Evolutionary conservation across 2,888 invertebrate species (phyloP).

Genomic region (Caenorhabditis imperialis): DNA sequence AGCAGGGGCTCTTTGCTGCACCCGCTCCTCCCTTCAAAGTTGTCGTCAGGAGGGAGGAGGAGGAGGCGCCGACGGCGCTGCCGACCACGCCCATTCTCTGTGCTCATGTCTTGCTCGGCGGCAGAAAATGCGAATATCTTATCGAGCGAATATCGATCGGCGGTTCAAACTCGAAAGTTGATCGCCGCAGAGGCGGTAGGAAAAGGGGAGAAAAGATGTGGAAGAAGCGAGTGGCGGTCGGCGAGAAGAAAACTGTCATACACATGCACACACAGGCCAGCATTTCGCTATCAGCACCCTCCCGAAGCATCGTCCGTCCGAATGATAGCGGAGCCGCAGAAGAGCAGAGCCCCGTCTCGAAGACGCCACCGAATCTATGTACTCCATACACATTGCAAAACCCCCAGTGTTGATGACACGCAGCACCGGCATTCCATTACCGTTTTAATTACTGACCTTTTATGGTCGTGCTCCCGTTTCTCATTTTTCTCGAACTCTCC

Average conservation of each 20-base stretch:
- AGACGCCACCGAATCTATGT: constrained; percentile 49
- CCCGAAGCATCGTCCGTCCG: constrained; percentile 13
- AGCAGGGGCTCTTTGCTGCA: constrained; percentile 45
- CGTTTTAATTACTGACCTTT: constrained; percentile 38
- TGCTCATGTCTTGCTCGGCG: constrained; percentile 23
- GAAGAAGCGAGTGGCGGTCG: constrained; percentile 40
- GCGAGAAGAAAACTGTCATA: constrained; percentile 42
- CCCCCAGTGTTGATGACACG: constrained; percentile 21
- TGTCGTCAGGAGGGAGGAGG: constrained; percentile 23
- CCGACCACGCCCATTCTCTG: constrained; percentile 50
- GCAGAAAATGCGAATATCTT: not conserved
- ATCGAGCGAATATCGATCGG: constrained; percentile 8
- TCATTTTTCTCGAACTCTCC: no score
- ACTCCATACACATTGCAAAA: constrained; percentile 22
- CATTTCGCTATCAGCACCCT: constrained; percentile 37
- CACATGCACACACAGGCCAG: constrained; percentile 27
- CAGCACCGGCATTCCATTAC: constrained; percentile 48
- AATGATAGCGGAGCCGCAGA: constrained; percentile 29
- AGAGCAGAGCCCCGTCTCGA: constrained; percentile 50
- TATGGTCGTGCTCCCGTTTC: constrained; percentile 47
- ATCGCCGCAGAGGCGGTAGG: constrained; percentile 15
- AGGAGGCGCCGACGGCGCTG: constrained; percentile 16
- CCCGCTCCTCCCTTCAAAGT: constrained; percentile 16
- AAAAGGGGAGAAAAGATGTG: constrained; percentile 13
- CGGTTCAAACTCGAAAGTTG: constrained; percentile 11